Percentiles rank a stretch among this genome's conserved stretches.
Evolutionary conservation across 2,797 vertebrate species (phyloP).

Genomic region (Forpus xanthops): DNA sequence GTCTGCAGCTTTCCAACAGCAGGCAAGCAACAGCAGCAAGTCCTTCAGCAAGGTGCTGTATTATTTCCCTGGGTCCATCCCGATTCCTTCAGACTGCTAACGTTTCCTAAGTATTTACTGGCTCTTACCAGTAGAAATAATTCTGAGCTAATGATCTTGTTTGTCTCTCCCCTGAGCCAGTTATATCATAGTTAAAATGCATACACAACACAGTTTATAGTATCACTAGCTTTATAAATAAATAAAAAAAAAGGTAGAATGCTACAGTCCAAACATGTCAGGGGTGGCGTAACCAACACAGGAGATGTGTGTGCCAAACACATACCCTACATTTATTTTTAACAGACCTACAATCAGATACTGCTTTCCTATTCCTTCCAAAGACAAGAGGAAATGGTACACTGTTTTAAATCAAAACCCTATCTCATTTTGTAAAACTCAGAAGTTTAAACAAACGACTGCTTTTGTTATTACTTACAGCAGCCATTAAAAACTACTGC

Average conservation of each 20-base stretch:
- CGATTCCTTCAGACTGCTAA: fast-evolving
- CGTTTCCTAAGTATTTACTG: fast-evolving
- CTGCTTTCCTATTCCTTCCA: not conserved
- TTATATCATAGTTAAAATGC: fast-evolving
- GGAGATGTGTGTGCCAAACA: not conserved
- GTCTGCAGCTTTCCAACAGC: not conserved
- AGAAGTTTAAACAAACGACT: not conserved
- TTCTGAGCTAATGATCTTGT: not conserved
- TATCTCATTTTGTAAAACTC: not conserved
- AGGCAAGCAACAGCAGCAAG: not conserved
- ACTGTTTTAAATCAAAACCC: fast-evolving
- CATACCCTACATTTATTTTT: fast-evolving
- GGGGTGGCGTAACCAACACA: fast-evolving
- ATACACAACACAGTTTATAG: fast-evolving
- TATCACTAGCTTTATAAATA: fast-evolving
- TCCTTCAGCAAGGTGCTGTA: fast-evolving
- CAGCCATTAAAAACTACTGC: not conserved
- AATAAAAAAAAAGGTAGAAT: not conserved
- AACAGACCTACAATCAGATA: not conserved
- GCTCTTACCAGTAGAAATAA: not conserved
- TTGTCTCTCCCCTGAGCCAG: not conserved
- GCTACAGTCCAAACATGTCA: fast-evolving
- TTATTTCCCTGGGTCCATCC: fast-evolving
- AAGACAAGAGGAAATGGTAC: not conserved
- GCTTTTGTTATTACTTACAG: not conserved